Base-by-base conservation (phyloP, 92 coral and sea anemone species). In the Phenganax subtilis region DNA sequence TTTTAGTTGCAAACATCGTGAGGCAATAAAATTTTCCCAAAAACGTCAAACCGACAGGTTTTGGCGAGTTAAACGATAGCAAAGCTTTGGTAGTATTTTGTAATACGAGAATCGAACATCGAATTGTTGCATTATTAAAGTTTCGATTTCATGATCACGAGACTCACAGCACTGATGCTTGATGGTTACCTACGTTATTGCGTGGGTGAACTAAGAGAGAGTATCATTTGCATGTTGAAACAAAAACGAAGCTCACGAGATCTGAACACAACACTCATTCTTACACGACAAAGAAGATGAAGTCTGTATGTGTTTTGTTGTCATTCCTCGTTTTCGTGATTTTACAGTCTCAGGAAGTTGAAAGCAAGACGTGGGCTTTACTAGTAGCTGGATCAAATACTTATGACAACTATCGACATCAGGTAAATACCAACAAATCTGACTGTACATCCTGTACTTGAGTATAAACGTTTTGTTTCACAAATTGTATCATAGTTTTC, bases 371-470 rank as follows among this genome's bases (percentile, higher is more conserved):
- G 52, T 93, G 97, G 97, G 97, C 88, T 8, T 82, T 93, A 28
- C 80, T 93, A 1, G 90, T 90, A 0, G 97, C 97, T 15, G 97
- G 97, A 6, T 93, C 97, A 0, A 86, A 71, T 51, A 60, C 87
- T 54, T 93, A 93, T 88, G 89, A 65, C 2, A 93, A 93, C 83
- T 93, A 93, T 85, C 76, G 97, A 8, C 97, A 93, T 67, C 97
- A 93, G 97, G 97, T 93, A 90, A 14, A 11, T 53, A 3, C 6
- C 63, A 1, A 11, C 7, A n/a, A 57, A 57, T 37, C 47, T 37
- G 47, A 37, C 47, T 37, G 47, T 5, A 37, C 2, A 37, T 20
- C 25, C 25, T 20, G 25, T 2, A 37, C 5, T 5, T 37, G 5
- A 37, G 2, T 37, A 37, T 37, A 37, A 37, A 37, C 5, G 47